Conservation (phyloP, 2,113 vertebrate species). For the Hippocampus guttulatus region DNA sequence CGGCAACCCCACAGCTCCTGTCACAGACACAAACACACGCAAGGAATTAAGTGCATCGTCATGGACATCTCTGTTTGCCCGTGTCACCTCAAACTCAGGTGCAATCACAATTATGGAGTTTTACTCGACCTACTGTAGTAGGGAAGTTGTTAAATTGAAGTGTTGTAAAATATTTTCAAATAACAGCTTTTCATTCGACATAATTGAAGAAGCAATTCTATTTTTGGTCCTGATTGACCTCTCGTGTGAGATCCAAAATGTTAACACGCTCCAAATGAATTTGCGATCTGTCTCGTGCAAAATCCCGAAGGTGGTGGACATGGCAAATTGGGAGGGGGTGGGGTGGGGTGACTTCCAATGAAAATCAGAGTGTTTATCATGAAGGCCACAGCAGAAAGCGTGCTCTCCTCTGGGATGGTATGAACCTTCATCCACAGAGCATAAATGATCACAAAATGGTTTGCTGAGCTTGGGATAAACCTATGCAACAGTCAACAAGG, state of each 20-base stretch:
- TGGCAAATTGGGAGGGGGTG: not conserved
- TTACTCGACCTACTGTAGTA: no score
- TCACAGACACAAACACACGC: conserved; percentile 12
- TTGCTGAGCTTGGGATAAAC: conserved; percentile 46
- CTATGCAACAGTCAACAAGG: not conserved
- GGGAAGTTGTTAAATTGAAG: no score
- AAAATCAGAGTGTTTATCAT: conserved; percentile 2
- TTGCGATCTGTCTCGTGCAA: not conserved
- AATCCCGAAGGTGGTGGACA: not conserved
- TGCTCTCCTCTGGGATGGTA: conserved; percentile 13
- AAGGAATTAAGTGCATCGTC: not conserved
- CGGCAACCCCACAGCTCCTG: conserved; percentile 88
- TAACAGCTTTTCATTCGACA: not conserved
- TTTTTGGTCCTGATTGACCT: not conserved
- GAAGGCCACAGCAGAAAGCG: not conserved
- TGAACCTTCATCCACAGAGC: conserved; percentile 22
- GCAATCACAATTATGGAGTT: no score
- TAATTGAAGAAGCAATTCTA: not conserved
- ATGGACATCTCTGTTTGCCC: no score
- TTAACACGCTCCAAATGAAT: not conserved
- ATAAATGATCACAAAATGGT: conserved; percentile 42
- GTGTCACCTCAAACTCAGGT: no score
- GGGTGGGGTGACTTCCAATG: not conserved
- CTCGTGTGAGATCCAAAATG: not conserved
- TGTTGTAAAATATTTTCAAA: no score